Evolutionary conservation across 2,888 invertebrate species (phyloP).

Genomic region (Tridacna crocea): DNA sequence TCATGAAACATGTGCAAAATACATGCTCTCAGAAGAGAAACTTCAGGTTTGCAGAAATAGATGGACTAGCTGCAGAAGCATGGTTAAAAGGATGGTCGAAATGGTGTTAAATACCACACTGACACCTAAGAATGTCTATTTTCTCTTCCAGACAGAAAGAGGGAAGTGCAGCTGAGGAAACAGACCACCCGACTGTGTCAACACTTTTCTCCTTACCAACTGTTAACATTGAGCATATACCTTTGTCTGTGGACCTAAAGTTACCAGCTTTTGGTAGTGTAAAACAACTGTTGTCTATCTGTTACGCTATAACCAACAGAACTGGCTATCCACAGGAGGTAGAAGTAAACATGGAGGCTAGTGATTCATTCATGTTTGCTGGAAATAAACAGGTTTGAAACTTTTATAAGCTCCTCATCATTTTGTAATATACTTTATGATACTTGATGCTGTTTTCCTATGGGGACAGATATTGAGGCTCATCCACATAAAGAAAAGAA

Average conservation of each 20-base stretch:
- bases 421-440: too few relatives aligned
- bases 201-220: constrained; percentile 81
- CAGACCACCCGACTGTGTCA: constrained; percentile 75
- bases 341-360: constrained; percentile 91
- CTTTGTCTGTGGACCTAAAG: constrained; percentile 83
- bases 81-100: too few relatives aligned
- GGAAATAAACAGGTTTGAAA: constrained; percentile 92
- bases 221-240: constrained; percentile 81
- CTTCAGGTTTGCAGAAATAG: too few relatives aligned
- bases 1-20: too few relatives aligned
- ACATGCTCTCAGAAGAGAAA: too few relatives aligned
- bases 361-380: constrained; percentile 97
- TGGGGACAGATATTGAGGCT: too few relatives aligned
- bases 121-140: too few relatives aligned
- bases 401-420: background rate
- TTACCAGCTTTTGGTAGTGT: constrained; percentile 91
- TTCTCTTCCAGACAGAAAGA: constrained; percentile 64
- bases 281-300: constrained; percentile 83
- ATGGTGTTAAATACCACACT: too few relatives aligned
- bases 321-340: constrained; percentile 90
- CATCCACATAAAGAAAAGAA: too few relatives aligned
- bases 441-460: too few relatives aligned
- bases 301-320: constrained; percentile 89
- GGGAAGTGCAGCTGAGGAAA: constrained; percentile 50
- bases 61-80: too few relatives aligned